Evolutionary conservation across 2,113 vertebrate species (phyloP), one percentile per base, ranked within the genome.

Genomic region (Corythoichthys haematopterus): DNA sequence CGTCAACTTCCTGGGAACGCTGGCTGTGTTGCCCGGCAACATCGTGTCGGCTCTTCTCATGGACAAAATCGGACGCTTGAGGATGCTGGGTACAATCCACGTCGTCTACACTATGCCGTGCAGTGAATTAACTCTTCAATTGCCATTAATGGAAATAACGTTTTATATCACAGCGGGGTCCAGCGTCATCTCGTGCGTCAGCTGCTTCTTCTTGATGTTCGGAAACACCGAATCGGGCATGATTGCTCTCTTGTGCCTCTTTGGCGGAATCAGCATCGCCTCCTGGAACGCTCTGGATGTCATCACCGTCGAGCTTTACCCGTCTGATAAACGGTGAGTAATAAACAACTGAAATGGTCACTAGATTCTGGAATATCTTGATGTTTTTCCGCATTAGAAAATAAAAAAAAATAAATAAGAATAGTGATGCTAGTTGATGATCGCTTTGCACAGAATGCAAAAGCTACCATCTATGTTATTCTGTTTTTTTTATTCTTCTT

Each of bases 201-300:
- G 96, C 92, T 99, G 97, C 87, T 98, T 98, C 91, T 97, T 99
- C 91, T 89, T 98, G 82, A 97, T 94, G 65, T 98, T 98, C 0
- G 97, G 97, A 63, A 99, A 94, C 91, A 98, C 92, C 0, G 96
- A 99, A 86, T 98, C 96, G 0, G 96, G 96, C 78, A 98, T 99
- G 97, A 99, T 99, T 0, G 96, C 96, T 2, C 92, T 98, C 79
- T 92, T 98, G 82, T 99, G 97, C 83, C 93, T 99, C 69, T 98
- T 98, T 12, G 96, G 96, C 0, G 97, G 97, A 5, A 96, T 99
- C 88, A 98, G 95, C 92, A 98, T 98, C 12, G 96, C 97, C 37
- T 98, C 97, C 8, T 99, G 97, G 97, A 99, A 95, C 0, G 91
- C 97, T 6, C 90, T 98, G 61, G 95, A 99, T 1, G 97, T 99